These are phyloP conservation scores for Onthophagus sagittarius DNA, from an alignment of 2,888 invertebrate genomes.

Conservation along the genomic window DNA sequence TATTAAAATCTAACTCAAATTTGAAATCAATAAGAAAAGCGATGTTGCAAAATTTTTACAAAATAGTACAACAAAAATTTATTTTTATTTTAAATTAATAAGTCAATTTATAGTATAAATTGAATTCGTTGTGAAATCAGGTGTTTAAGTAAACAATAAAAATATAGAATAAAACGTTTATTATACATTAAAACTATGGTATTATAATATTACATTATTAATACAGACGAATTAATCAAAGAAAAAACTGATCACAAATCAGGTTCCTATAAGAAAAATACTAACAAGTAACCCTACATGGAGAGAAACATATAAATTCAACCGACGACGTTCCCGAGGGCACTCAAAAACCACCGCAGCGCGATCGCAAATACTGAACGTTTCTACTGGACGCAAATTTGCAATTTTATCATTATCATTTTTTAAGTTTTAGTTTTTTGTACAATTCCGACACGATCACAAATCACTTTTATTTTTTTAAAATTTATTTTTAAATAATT, in stretches of 20 bases:
- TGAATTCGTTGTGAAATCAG: too few species aligned
- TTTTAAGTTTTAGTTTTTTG: constrained; percentile 11
- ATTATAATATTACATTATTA: constrained; percentile 26
- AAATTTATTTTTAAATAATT: constrained; percentile 7
- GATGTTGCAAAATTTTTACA: too few species aligned
- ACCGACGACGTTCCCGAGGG: constrained; percentile 6
- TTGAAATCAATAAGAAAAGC: too few species aligned
- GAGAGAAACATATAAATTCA: constrained; percentile 19
- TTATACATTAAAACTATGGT: constrained; percentile 26
- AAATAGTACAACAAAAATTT: too few species aligned
- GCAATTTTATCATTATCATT: background rate
- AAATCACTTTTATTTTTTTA: constrained; percentile 10
- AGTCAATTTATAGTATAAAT: too few species aligned
- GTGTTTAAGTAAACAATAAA: constrained; percentile 11
- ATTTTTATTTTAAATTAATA: too few species aligned
- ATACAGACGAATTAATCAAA: constrained; percentile 25
- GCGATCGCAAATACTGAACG: constrained; percentile 15
- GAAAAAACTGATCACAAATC: constrained; percentile 32
- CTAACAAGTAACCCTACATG: constrained; percentile 22
- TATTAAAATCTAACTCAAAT: too few species aligned
- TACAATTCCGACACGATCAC: constrained; percentile 24
- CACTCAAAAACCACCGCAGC: background rate
- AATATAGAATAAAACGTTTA: constrained; percentile 27
- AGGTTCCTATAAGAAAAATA: constrained; percentile 21
- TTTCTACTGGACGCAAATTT: constrained; percentile 23